Base-by-base conservation (phyloP, 35 echinoderm and acorn worm species). In the Apostichopus parvimensis region DNA sequence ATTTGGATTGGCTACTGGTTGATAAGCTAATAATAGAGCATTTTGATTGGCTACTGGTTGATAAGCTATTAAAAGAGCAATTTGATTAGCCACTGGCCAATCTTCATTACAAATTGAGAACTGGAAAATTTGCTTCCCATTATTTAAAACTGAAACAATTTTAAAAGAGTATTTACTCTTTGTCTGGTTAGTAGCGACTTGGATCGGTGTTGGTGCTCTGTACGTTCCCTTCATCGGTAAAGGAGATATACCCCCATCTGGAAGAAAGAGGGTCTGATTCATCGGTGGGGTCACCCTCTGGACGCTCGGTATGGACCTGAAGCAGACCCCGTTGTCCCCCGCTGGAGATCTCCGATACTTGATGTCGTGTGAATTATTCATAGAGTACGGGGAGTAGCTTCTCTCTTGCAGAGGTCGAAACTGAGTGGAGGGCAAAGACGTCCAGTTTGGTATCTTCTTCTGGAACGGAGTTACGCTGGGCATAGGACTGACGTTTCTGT, bases 211-310 rank as follows among this genome's bases (percentile, higher is more conserved):
- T 6, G 75, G 89, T 9, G 76, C 77, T 15, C 77, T 78, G 73
- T 91, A 91, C 9, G 52, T 25, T 12, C 89, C 89, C 59, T 79
- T 91, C 89, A 91, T 78, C 1, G 89, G 89, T 28, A 91, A 53
- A 23, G 89, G 89, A 6, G 89, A 91, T 55, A 79, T 91, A 9
- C 89, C 89, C 7, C 89, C 89, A 60, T 91, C 89, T 1, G 89
- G 72, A 7, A 91, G 59, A 17, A 79, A 91, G 10, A 79, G 45
- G 54, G 76, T 91, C 73, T 88, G 89, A 73, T 78, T 91, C 10
- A 91, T 24, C 1, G 89, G 89, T 64, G 72, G 89, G 1, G 93
- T 87, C 6, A 94, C 80, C 61, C 93, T 91, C 88, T 94, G 93
- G 17, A 94, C 89, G 15, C 57, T 81, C 13, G 93, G 93, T 25